These are phyloP conservation scores for Rutilus rutilus DNA, from an alignment of 2,113 vertebrate species.

Conservation along the genomic window DNA sequence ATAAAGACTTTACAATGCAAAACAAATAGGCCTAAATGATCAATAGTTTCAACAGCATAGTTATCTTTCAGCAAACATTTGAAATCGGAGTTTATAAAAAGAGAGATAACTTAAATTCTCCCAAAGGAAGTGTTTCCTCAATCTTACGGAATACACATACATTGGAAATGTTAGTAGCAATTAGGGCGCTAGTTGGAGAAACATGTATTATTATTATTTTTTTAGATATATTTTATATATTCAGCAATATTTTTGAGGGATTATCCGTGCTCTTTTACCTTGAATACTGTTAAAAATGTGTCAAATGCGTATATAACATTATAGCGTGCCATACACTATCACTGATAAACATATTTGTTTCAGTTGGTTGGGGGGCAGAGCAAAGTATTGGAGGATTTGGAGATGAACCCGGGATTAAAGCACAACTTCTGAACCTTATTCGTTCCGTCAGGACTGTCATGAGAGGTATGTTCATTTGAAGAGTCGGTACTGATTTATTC, in stretches of 20 bases:
- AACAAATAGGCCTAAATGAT: not conserved
- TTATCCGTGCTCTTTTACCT: not conserved
- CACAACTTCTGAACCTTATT: conserved; percentile 90
- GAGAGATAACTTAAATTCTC: not conserved
- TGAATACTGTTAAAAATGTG: not conserved
- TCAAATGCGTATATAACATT: not conserved
- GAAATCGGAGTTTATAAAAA: not conserved
- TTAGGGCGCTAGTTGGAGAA: not conserved
- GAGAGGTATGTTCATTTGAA: conserved; percentile 80
- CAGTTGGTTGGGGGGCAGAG: conserved; percentile 94
- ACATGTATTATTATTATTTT: not conserved
- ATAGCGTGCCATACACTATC: not conserved
- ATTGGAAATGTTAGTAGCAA: not conserved
- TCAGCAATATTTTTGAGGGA: not conserved
- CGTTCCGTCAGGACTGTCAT: conserved; percentile 93
- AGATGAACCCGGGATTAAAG: conserved; percentile 95
- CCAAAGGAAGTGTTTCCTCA: not conserved
- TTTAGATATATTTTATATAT: no score
- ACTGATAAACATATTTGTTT: conserved; percentile 37
- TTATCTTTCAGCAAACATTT: not conserved
- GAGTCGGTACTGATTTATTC: not conserved
- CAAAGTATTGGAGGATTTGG: conserved; percentile 95
- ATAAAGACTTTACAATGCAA: no score
- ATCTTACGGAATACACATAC: not conserved
- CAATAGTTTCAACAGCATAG: not conserved